Conservation (phyloP, 2,113 vertebrate genomes). For the Podocnemis expansa region DNA sequence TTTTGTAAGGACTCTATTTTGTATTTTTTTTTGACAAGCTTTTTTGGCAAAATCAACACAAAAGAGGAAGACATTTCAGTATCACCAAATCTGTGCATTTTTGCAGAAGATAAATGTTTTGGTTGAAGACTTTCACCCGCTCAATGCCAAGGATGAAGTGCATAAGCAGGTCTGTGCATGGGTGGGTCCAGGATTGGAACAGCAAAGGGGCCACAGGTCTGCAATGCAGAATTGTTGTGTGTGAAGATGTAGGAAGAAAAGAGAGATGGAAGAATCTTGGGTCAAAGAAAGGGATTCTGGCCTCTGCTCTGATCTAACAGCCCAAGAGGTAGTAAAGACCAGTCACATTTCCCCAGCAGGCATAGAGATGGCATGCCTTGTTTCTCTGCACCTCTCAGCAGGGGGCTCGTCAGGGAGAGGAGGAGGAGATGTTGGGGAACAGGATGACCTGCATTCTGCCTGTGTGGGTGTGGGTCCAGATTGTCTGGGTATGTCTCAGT, state of each 20-base stretch:
- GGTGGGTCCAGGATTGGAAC: neutral
- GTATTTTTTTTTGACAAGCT: neutral
- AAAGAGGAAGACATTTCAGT: neutral
- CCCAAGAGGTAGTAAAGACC: neutral
- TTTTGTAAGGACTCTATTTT: neutral
- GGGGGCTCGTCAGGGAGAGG: neutral
- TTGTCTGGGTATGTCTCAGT: neutral
- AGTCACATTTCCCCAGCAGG: neutral
- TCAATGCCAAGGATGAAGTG: neutral
- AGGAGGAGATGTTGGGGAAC: neutral
- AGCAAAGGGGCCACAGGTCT: too few species aligned
- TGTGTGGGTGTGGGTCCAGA: neutral
- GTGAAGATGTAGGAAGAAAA: neutral
- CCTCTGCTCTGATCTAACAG: neutral
- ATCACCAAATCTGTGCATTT: neutral
- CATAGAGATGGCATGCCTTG: neutral
- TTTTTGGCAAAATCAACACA: neutral
- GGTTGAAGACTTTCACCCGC: neutral
- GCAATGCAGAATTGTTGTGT: neutral
- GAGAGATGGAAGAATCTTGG: neutral
- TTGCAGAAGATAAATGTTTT: neutral
- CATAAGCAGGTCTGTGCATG: neutral
- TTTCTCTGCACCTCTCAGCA: neutral
- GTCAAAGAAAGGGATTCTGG: neutral
- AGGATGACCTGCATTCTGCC: neutral